Evolutionary conservation across 2,888 invertebrate genomes (phyloP).

Genomic region (Lasioglossum calceatum): DNA sequence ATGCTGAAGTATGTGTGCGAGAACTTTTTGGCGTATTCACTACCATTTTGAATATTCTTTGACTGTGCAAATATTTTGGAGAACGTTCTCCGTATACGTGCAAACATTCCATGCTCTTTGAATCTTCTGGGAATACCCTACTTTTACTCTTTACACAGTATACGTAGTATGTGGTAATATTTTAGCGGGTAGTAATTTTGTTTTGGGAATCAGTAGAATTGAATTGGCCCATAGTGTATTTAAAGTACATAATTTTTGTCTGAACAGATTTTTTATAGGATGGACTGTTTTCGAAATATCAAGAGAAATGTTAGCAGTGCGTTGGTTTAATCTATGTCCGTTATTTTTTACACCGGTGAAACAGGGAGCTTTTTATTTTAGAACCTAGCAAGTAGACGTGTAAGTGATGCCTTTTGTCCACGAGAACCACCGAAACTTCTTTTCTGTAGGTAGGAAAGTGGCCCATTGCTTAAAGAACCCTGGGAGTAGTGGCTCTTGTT

Average conservation of each 20-base stretch:
- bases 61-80: neutral
- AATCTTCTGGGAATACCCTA: neutral
- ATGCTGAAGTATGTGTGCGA: neutral
- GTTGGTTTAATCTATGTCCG: neutral
- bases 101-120: constrained; percentile 2
- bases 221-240: neutral
- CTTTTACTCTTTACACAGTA: neutral
- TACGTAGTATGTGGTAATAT: neutral
- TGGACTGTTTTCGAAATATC: neutral
- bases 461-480: neutral
- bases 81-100: neutral
- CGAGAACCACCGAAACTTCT: neutral
- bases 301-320: neutral
- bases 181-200: neutral
- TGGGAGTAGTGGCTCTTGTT: neutral
- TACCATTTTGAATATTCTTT: neutral
- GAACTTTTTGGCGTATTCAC: neutral
- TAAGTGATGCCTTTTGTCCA: neutral
- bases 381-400: neutral
- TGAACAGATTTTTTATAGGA: too few relatives aligned
- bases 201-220: neutral
- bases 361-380: neutral
- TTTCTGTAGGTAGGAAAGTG: neutral
- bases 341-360: neutral
- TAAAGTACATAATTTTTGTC: neutral